Percentiles rank a stretch among this genome's conserved stretches.
Conservation (phyloP, 2,797 vertebrate species). For the Okamejei kenojei region DNA sequence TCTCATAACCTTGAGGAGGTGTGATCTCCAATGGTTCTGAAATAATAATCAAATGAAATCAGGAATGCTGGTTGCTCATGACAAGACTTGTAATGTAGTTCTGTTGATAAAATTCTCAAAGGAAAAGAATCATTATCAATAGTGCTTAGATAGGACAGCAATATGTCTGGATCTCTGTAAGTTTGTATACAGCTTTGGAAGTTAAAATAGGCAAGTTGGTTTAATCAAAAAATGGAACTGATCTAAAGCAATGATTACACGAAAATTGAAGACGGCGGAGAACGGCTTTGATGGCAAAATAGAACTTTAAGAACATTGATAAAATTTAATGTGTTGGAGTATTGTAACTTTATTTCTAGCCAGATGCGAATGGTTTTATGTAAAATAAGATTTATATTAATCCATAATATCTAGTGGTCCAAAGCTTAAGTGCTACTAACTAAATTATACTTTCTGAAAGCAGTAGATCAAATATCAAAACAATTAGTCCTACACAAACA, state of each 20-base stretch:
- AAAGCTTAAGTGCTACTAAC: neutral
- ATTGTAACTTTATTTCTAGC: neutral
- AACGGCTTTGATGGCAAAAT: neutral
- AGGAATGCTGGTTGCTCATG: neutral
- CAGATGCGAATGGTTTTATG: neutral
- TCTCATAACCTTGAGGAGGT: neutral
- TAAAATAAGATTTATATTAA: neutral
- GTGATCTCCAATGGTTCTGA: neutral
- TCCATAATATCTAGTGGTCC: neutral
- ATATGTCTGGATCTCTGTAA: neutral
- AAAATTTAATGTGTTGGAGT: too few species aligned
- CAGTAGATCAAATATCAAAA: neutral
- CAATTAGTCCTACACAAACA: neutral
- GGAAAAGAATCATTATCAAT: slow-evolving; percentile 11
- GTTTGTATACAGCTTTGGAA: neutral
- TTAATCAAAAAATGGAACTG: neutral
- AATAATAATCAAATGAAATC: slow-evolving; percentile 23
- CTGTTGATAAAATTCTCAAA: slow-evolving; percentile 6
- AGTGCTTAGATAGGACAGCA: neutral
- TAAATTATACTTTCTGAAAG: neutral
- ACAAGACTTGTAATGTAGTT: neutral
- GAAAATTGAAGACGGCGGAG: neutral
- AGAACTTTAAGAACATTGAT: neutral
- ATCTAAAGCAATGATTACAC: neutral
- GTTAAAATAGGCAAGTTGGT: neutral